Base-by-base conservation (phyloP, 2,888 invertebrate species). In the Mycalesis mineus region DNA sequence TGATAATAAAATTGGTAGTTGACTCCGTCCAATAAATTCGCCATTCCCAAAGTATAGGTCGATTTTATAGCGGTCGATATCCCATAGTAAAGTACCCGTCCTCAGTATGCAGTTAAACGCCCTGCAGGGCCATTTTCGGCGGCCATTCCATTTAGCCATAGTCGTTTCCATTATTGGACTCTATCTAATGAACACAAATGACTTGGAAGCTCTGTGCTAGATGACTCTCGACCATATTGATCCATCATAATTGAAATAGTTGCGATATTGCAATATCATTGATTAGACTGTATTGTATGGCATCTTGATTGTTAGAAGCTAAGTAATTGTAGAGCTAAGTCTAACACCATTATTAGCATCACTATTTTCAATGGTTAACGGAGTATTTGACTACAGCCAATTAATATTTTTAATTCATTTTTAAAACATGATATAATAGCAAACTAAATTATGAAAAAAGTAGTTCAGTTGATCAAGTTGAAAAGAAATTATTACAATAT, bases 151-250 rank as follows among this genome's bases (percentile, higher is more conserved):
- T 68, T 72, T 72, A 77, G 72, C 76, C 76, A 77, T 78, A 74
- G 74, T 73, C 73, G 72, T 82, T 76, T 71, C 74, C 82, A 82
- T 85, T 84, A 85, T 78, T 74, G 80, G 77, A 78, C 77, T 78
- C 78, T 78, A 82, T 77, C 78, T 84, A 84, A 84, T 82, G 86
- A 81, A 82, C 82, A 78, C 80, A 81, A 84, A 84, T 77, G 80
- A 74, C 73, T 72, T 64, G 71, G 75, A 75, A 74, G 70, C 69
- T 67, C 62, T 65, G 67, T 68, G 70, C 72, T 71, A 72, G 74
- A 73, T 73, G 68, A 68, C 61, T 68, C 60, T 62, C 60, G 40
- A 51, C 54, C 61, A 55, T 62, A 57, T 52, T 62, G 51, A 59
- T 50, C 60, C 55, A 42, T 61, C 56, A 58, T 65, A 62, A 64